Evolutionary conservation across 2,797 vertebrate genomes (phyloP).

Genomic region (Aphelocoma californica): DNA sequence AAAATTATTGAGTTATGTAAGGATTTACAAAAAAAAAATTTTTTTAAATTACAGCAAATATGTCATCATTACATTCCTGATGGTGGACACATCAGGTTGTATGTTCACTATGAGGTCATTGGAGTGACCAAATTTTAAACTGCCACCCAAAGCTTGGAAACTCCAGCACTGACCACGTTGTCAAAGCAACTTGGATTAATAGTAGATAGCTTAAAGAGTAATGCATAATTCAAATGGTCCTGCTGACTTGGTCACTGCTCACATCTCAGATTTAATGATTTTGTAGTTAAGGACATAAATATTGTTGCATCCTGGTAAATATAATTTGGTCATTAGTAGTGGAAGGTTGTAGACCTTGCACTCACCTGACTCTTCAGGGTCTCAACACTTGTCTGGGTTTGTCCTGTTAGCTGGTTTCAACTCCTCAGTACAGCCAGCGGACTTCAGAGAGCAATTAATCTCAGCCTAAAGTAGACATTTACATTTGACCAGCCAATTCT

Average conservation of each 20-base stretch:
- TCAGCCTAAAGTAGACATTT: constrained; percentile 1
- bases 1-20: neutral
- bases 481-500: neutral
- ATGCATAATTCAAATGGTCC: neutral
- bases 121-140: neutral
- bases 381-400: neutral
- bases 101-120: neutral
- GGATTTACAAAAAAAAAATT: rapidly evolving
- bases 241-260: neutral
- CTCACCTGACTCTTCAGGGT: neutral
- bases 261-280: neutral
- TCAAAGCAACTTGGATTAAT: neutral
- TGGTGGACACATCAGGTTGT: neutral
- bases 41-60: neutral
- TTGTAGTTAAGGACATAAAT: neutral
- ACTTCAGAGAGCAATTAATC: constrained; percentile 34
- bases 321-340: neutral
- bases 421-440: neutral
- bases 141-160: neutral
- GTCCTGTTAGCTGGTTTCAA: neutral
- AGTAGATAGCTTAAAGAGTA: neutral
- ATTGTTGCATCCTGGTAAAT: neutral
- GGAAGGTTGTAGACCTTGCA: neutral
- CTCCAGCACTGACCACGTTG: neutral
- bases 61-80: neutral